Base-by-base conservation (phyloP, 2,888 invertebrate genomes). In the Apocheima hispidaria region DNA sequence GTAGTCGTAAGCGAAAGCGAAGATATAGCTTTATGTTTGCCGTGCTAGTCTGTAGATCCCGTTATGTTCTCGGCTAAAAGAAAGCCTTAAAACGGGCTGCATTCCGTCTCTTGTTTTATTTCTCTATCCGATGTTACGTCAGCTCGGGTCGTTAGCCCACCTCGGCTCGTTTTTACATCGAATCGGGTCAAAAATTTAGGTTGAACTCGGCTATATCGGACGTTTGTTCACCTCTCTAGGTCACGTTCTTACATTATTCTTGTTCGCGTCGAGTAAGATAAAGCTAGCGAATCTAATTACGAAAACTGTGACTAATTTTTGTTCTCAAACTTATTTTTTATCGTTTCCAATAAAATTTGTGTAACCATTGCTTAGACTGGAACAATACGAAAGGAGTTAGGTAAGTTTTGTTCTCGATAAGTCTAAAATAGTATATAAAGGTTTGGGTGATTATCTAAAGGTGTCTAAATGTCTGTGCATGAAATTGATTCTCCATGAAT, bases 221-320 rank as follows among this genome's bases (percentile, higher is more conserved):
- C 84, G 89, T 88, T 87, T 90, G 77, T 89, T 90, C 87, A 90
- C 87, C 89, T 88, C 83, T 88, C 88, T 90, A 88, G 89, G 90
- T 87, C 88, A 81, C 70, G 80, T 68, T 77, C 65, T 73, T 62
- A 63, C 44, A 46, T 54, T 70, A 57, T 56, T 58, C 56, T 60
- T 62, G 65, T 57, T 69, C 60, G 46, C 58, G n/a, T 48, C 26
- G 41, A 41, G 23, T 53, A 26, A 26, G 18, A 36, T 43, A 33
- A 23, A 50, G 30, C 49, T 49, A 48, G 20, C 38, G 43, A 43
- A 49, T 52, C 30, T 52, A 52, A 50, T 49, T 38, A 60, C 46
- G 30, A 33, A 48, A 59, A 18, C 20, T 50, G 54, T 41, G 51
- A 36, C 30, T 28, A 50, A 49, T 60, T 46, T 38, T 14, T 21